Conservation (phyloP, 35 echinoderm and acorn worm genomes). For the Nesometra sesokonis region DNA sequence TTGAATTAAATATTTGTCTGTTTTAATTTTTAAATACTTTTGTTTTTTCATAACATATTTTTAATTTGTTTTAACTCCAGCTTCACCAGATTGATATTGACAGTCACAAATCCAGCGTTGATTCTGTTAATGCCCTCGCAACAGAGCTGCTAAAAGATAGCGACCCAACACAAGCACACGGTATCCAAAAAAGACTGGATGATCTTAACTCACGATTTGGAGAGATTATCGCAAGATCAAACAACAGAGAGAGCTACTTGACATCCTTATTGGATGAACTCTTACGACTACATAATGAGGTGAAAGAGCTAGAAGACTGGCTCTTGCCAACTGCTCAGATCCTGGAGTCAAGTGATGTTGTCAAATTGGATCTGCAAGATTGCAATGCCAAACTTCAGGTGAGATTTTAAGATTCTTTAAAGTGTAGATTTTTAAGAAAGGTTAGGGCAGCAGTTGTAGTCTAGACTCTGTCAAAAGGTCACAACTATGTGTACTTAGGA, state of each 20-base stretch:
- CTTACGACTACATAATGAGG: constrained; percentile 45
- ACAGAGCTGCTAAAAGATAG: constrained; percentile 70
- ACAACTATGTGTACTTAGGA: too few species aligned
- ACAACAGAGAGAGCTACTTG: constrained; percentile 62
- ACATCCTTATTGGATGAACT: constrained; percentile 60
- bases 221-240: constrained; percentile 52
- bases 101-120: constrained; percentile 95
- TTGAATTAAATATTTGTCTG: too few species aligned
- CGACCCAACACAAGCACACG: constrained; percentile 69
- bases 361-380: constrained; percentile 69
- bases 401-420: neutral
- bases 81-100: constrained; percentile 90
- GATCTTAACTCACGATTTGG: constrained; percentile 92
- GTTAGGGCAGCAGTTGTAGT: too few species aligned
- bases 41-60: neutral
- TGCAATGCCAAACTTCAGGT: constrained; percentile 79
- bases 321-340: constrained; percentile 55
- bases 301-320: constrained; percentile 75
- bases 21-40: too few species aligned
- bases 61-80: constrained; percentile 30
- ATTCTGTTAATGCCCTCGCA: constrained; percentile 70
- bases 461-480: too few species aligned
- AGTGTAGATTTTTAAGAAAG: too few species aligned
- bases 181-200: constrained; percentile 76
- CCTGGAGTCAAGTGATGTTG: constrained; percentile 61